Evolutionary conservation across 2,888 invertebrate species (phyloP).

Genomic region (Caenorhabditis zanzibari): DNA sequence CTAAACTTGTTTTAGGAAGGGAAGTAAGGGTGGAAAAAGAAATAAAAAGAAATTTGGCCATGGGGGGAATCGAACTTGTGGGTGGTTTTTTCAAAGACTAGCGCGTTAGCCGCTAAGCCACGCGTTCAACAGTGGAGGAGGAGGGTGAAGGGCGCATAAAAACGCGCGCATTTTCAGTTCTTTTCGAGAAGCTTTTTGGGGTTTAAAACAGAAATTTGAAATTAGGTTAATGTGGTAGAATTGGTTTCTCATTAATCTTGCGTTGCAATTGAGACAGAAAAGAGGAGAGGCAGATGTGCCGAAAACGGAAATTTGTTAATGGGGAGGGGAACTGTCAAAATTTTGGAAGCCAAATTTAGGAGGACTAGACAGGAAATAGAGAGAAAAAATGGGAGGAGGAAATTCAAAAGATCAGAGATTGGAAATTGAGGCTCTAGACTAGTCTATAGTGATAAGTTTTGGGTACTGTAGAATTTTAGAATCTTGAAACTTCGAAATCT

Average conservation of each 20-base stretch:
- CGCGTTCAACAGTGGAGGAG: not conserved
- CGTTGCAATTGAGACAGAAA: not conserved
- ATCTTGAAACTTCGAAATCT: not conserved
- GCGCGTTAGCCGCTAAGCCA: not conserved
- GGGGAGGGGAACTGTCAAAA: conserved; percentile 20
- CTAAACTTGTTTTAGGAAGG: not conserved
- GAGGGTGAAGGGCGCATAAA: not conserved
- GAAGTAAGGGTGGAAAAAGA: conserved; percentile 1
- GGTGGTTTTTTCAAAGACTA: not conserved
- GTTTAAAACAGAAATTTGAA: not conserved
- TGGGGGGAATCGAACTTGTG: not conserved
- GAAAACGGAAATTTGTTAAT: conserved; percentile 34
- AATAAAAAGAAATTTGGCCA: not conserved
- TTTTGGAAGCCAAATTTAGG: not conserved
- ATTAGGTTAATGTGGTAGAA: not conserved
- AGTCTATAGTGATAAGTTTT: too few species aligned
- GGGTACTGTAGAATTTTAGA: not conserved
- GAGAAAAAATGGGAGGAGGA: conserved; percentile 1
- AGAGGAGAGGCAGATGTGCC: not conserved
- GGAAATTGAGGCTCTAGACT: not conserved
- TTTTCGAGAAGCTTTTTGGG: not conserved
- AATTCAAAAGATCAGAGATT: conserved; percentile 1
- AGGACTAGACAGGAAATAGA: conserved; percentile 9
- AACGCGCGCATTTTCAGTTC: not conserved
- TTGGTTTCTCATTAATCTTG: not conserved